A percentile compares a stretch with the other conserved stretches of the same genome.
These are phyloP conservation scores for Coturnix japonica DNA, from an alignment of 2,113 vertebrate genomes.

Conservation along the genomic window DNA sequence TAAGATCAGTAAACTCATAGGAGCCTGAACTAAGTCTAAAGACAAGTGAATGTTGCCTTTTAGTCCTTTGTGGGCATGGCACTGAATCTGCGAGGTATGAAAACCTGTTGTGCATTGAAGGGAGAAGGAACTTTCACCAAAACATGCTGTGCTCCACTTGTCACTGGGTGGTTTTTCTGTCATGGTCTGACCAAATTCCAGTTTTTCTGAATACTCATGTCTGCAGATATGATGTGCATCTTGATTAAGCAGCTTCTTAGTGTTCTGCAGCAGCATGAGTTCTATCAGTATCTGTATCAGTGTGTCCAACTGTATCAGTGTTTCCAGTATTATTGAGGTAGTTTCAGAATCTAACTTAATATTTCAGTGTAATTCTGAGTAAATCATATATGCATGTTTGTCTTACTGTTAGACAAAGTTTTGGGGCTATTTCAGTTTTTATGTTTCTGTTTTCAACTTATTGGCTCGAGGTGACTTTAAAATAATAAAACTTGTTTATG, in stretches of 20 bases:
- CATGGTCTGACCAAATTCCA: background rate
- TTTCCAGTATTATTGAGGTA: background rate
- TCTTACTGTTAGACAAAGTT: background rate
- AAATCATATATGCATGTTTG: background rate
- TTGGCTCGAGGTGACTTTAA: background rate
- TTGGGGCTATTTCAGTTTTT: background rate
- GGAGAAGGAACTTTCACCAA: background rate
- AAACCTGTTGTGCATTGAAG: background rate
- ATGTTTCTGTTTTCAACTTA: background rate
- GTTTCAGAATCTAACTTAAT: background rate
- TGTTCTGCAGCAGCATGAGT: background rate
- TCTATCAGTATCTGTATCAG: background rate
- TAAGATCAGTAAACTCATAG: accelerated
- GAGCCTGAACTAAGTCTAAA: background rate
- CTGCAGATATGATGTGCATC: background rate
- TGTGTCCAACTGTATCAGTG: background rate
- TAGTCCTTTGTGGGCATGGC: background rate
- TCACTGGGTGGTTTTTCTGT: background rate
- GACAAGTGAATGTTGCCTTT: background rate
- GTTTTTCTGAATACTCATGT: background rate
- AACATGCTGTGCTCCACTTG: background rate
- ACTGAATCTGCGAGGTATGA: background rate
- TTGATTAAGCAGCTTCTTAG: background rate
- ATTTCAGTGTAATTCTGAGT: background rate
- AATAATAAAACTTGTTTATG: background rate